phyloP scores from a whole-genome alignment of 2,113 vertebrate species.

The Halichoeres trimaculatus region DNA sequence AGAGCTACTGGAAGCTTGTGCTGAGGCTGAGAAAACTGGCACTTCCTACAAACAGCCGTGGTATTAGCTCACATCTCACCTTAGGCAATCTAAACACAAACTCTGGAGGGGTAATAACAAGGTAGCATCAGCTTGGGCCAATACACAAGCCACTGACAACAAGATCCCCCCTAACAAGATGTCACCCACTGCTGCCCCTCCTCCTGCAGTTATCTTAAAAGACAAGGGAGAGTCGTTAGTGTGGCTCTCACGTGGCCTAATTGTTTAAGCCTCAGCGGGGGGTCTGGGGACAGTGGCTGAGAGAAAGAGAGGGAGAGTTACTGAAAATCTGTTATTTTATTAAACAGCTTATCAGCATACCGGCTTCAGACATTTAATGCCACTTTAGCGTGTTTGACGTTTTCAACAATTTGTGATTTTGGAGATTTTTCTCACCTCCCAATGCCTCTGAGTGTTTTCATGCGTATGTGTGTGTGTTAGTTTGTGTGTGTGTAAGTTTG shows the following conservation, averaged over 20 bases:
- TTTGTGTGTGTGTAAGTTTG: too few relatives aligned
- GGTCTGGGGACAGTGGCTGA: slow-evolving; percentile 18
- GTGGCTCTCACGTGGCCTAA: slow-evolving; percentile 70
- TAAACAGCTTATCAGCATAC: background rate
- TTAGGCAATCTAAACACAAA: slow-evolving; percentile 65
- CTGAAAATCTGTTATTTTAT: slow-evolving; percentile 1
- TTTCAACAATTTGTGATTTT: background rate
- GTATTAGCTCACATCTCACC: slow-evolving; percentile 58
- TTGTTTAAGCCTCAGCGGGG: slow-evolving; percentile 75
- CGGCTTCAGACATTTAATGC: background rate
- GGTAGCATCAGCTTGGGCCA: slow-evolving; percentile 54
- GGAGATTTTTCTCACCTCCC: background rate
- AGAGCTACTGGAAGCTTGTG: background rate
- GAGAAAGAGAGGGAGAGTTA: slow-evolving; percentile 49
- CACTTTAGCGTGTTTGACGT: background rate
- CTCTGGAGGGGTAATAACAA: slow-evolving; percentile 60
- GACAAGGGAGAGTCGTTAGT: slow-evolving; percentile 78
- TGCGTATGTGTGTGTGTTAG: too few relatives aligned
- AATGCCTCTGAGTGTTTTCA: slow-evolving; percentile 2
- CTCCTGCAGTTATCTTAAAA: slow-evolving; percentile 74
- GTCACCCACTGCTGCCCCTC: slow-evolving; percentile 63
- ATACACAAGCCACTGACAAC: slow-evolving; percentile 69
- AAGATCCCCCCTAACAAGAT: slow-evolving; percentile 66
- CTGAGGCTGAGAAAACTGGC: slow-evolving; percentile 65
- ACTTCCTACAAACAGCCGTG: slow-evolving; percentile 56